Evolutionary conservation across 2,113 vertebrate genomes (phyloP), one percentile per base, ranked within the genome.

Genomic region (Pantherophis guttatus): DNA sequence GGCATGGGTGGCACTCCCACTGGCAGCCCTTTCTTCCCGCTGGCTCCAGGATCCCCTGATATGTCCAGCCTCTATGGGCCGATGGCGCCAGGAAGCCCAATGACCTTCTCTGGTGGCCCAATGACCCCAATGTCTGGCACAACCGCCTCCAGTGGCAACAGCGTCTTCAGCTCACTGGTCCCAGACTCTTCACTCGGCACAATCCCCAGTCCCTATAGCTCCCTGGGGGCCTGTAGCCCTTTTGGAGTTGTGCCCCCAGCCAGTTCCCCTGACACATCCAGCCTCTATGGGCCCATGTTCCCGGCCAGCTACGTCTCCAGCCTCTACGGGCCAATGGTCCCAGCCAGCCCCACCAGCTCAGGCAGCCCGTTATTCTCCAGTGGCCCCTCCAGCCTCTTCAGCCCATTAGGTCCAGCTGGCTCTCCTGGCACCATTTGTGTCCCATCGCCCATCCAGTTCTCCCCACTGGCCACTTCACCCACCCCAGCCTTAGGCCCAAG

Each of bases 181-280:
- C 65, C 65, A 6, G 70, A 33, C 15, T 3, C 1, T 5, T 75
- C n/a, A 0, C 0, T 8, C 0, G n/a, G 70, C 6, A 75, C 70
- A 1, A 1, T 75, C 13, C 15, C 70, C 70, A 75, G 70, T 13
- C n/a, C 15, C n/a, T 75, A 33, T 13, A 75, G 70, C 15, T 33
- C 70, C 5, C 70, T 75, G 70, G 70, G 70, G 0, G 70, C 70
- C 5, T 1, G 2, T 13, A 75, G 70, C n/a, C 70, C 70, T 19
- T 75, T 75, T 19, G 0, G 5, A 15, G 13, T 2, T 0, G 15
- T 75, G n/a, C 1, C n/a, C 15, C 15, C 70, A 0, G 15, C 70
- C 15, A 3, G 70, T 15, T 75, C 13, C n/a, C 70, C 70, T 1
- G 70, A 75, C 7, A 33, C 0, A 0, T 75, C 70, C n/a, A 75